Base-by-base conservation (phyloP, 2,797 vertebrate genomes). In the Sebastes hubbsi region DNA sequence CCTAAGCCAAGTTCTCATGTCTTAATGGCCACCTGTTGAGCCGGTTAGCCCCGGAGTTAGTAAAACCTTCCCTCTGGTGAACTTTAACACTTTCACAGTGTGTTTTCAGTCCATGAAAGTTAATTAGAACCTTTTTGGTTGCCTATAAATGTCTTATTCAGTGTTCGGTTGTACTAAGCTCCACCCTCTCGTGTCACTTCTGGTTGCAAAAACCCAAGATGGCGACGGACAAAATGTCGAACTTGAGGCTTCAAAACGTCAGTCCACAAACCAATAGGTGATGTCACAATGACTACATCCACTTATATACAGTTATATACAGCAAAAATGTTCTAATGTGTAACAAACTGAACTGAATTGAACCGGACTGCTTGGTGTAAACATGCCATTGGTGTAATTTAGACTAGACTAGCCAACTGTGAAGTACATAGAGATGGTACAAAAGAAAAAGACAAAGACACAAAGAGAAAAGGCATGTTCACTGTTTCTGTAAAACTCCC, bases 401-500 rank as follows among this genome's bases (percentile, higher is more conserved):
- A 30, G 29, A 32, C 11, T 8, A 11, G 58, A 68, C 11, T 6
- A 8, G 36, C 34, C 60, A 56, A 36, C 54, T 72, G 75, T 54
- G 46, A 77, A 80, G 38, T 25, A 55, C 20, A 20, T 14, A 12
- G n/a, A 72, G 58, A 72, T 22, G 24, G 49, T 25, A 59, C 61
- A 82, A 58, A 58, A 72, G 61, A 32, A 24, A 27, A 5, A 71
- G 36, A 18, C 65, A 64, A 32, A 80, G 80, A 84, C 71, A n/a
- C 61, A 64, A 32, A 80, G 80, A 85, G 74, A 46, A 69, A 80
- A 77, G 61, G 24, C 34, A 42, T 11, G 58, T 65, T 77, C 11
- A 13, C 20, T 27, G 56, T 72, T 68, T 77, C 72, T 67, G 59
- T 66, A 75, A 82, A 77, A 60, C 67, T 58, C 61, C 46, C 58